Conservation (phyloP, 2,113 vertebrate genomes). For the Brienomyrus longianalis region DNA sequence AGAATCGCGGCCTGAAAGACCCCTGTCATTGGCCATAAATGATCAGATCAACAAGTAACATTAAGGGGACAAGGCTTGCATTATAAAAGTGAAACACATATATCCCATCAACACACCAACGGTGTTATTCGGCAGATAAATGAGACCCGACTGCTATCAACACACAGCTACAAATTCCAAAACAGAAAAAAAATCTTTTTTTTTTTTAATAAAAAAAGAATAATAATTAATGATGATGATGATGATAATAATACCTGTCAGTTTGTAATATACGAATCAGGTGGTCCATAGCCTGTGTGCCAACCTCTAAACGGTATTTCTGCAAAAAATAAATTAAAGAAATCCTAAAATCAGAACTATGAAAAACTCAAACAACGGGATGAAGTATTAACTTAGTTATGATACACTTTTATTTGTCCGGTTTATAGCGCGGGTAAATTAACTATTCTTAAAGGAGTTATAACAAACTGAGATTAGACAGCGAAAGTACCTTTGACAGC, state of each 20-base stretch:
- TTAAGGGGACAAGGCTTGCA: background rate
- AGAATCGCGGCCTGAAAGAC: background rate
- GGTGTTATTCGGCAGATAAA: background rate
- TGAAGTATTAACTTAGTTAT: background rate
- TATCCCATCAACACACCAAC: background rate
- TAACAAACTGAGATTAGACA: background rate
- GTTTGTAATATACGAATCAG: constrained; percentile 86
- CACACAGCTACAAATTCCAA: background rate
- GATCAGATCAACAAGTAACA: background rate
- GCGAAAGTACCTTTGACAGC: constrained; percentile 67
- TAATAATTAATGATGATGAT: no score
- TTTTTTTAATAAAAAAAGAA: no score
- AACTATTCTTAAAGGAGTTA: background rate
- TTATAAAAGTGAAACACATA: background rate
- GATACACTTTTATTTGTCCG: background rate
- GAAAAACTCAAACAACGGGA: background rate
- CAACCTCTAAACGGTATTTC: constrained; percentile 94
- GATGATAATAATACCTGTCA: constrained; percentile 68
- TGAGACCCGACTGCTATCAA: background rate
- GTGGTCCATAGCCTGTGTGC: constrained; percentile 88
- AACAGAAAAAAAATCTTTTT: background rate
- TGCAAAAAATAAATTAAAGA: constrained; percentile 32
- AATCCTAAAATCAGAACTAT: background rate
- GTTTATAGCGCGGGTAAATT: background rate
- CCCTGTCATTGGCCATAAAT: background rate